phyloP scores from a whole-genome alignment of 2,113 vertebrate genomes.

The Pelusios castaneus region DNA sequence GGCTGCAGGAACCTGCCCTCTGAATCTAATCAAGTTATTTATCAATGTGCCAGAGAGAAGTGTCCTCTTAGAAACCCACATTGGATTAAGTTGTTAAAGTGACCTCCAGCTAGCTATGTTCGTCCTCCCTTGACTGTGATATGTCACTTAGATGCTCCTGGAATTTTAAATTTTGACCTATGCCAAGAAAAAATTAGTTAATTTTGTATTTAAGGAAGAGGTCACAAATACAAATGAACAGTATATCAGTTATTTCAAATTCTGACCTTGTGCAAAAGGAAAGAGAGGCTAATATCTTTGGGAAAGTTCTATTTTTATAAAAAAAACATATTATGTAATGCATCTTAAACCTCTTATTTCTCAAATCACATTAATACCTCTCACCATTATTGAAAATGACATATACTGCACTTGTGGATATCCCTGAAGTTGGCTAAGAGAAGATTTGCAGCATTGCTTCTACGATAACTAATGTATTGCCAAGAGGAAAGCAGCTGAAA shows the following conservation, averaged over 20 bases:
- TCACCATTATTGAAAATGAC: background rate
- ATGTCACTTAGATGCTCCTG: background rate
- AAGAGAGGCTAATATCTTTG: background rate
- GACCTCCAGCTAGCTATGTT: background rate
- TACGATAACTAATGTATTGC: conserved; percentile 43
- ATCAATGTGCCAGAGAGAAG: background rate
- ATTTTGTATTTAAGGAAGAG: background rate
- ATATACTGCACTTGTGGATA: background rate
- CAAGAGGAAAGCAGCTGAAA: background rate
- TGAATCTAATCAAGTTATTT: conserved; percentile 44
- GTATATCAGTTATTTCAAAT: background rate
- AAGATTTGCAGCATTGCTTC: background rate
- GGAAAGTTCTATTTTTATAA: conserved; percentile 11
- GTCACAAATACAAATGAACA: background rate
- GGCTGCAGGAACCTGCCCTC: conserved; percentile 14
- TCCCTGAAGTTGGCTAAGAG: background rate
- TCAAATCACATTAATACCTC: background rate
- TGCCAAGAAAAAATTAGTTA: background rate
- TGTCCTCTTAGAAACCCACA: background rate
- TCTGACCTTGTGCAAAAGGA: background rate
- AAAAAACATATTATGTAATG: background rate
- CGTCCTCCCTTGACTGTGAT: background rate
- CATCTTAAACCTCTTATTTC: background rate
- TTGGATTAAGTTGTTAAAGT: background rate
- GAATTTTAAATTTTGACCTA: background rate